These are phyloP conservation scores for Tetanocera ferruginea DNA, from an alignment of 2,888 invertebrate genomes.

Conservation along the genomic window DNA sequence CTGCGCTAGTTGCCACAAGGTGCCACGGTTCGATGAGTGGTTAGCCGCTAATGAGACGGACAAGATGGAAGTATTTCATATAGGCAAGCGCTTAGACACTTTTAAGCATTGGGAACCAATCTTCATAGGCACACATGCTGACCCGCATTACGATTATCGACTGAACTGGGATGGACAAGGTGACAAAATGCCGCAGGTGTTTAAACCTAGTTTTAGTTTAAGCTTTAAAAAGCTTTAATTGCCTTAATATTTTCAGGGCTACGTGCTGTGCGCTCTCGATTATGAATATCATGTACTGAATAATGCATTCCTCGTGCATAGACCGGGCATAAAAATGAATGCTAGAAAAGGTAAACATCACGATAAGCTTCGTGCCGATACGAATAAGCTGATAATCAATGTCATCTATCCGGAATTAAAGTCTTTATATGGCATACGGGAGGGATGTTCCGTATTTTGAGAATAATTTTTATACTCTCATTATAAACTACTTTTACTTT, in stretches of 20 bases:
- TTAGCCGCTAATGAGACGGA: constrained; percentile 79
- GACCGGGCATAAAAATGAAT: constrained; percentile 89
- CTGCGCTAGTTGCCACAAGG: constrained; percentile 89
- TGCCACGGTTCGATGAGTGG: constrained; percentile 89
- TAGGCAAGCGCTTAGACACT: constrained; percentile 82
- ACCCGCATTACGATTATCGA: constrained; percentile 90
- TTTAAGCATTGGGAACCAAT: constrained; percentile 94
- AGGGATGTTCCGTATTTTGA: constrained; percentile 84
- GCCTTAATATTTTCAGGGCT: constrained; percentile 76
- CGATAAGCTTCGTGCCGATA: constrained; percentile 81
- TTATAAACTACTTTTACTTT: too few relatives aligned
- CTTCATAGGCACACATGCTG: constrained; percentile 89
- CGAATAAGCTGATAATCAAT: constrained; percentile 82
- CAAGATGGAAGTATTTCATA: constrained; percentile 83
- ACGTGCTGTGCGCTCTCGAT: constrained; percentile 88
- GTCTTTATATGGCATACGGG: constrained; percentile 83
- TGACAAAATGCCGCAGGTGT: constrained; percentile 96
- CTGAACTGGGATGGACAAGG: constrained; percentile 95
- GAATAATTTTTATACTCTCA: constrained; percentile 60
- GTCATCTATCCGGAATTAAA: constrained; percentile 88
- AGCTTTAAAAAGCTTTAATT: not conserved
- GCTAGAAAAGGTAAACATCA: constrained; percentile 81
- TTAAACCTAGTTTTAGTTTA: not conserved
- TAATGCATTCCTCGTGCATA: constrained; percentile 91
- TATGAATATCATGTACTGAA: constrained; percentile 94